Percentiles rank a stretch among this genome's conserved stretches.
Evolutionary conservation across 92 coral and sea anemone genomes (phyloP).

Genomic region (Ricordea florida): DNA sequence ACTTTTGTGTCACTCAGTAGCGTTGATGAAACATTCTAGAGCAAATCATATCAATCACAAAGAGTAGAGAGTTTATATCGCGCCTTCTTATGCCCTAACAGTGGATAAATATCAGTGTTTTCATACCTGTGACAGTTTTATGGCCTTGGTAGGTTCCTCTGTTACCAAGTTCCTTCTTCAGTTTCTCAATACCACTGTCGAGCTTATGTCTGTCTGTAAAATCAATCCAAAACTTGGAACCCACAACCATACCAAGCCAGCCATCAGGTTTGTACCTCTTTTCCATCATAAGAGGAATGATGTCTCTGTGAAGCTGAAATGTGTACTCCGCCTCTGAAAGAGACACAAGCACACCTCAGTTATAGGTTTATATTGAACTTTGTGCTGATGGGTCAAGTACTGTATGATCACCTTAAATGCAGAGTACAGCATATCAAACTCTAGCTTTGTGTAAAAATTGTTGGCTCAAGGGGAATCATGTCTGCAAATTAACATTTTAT

Average conservation of each 20-base stretch:
- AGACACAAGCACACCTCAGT: not conserved
- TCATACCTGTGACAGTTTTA: slow-evolving; percentile 25
- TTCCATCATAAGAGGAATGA: slow-evolving; percentile 84
- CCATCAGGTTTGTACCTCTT: slow-evolving; percentile 75
- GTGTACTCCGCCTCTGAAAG: slow-evolving; percentile 85
- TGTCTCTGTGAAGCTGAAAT: slow-evolving; percentile 72
- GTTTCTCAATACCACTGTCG: slow-evolving; percentile 59
- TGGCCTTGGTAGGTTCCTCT: slow-evolving; percentile 56
- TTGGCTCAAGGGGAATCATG: no score
- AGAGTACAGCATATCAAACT: no score
- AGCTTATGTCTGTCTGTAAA: slow-evolving; percentile 56
- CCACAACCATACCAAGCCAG: slow-evolving; percentile 89
- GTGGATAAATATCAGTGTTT: not conserved
- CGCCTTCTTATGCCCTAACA: no score
- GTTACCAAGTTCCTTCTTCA: slow-evolving; percentile 58
- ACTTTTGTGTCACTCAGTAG: no score
- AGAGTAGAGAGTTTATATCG: no score
- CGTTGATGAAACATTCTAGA: no score
- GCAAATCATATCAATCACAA: no score
- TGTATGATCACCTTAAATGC: no score
- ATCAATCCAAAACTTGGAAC: slow-evolving; percentile 87
- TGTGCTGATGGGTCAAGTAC: no score
- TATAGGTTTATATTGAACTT: no score
- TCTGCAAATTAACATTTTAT: no score
- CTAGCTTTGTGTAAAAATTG: no score